Base-by-base conservation (phyloP, 2,888 invertebrate species). In the Patella depressa region DNA sequence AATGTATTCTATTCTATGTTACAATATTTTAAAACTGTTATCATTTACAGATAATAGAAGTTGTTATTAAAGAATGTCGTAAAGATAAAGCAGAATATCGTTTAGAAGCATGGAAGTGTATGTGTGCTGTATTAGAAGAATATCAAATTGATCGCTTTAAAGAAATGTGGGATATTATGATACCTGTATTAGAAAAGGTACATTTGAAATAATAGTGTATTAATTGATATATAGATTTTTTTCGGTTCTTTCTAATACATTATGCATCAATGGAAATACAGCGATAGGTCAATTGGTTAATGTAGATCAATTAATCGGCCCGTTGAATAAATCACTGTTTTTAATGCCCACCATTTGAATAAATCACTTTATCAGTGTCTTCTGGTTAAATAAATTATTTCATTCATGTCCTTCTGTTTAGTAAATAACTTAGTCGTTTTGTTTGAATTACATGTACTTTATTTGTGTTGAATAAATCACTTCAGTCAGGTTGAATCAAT, bases 11-110 rank as follows among this genome's bases (percentile, higher is more conserved):
- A 9, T 77, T 15, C 19, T 24, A 45, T 45, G 9, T 45, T 45
- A 45, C 45, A 45, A 7, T 45, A 45, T 45, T 73, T 59, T 14
- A 17, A 15, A 34, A 24, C 14, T 19, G 9, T 57, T 24, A 9
- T 76, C n/a, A 2, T 7, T 81, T 78, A 12, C 80, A 89, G 89
- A 81, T 92, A 24, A 54, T 96, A n/a, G 94, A 95, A 81, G 94
- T 94, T 2, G 92, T 96, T 17, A 92, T 97, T 86, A 94, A 94
- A 85, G 97, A 97, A 92, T 95, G 96, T 81, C 94, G 94, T 80
- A 97, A 97, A 88, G 95, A 96, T 78, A 95, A 96, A 86, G 93
- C 95, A 74, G 93, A 93, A 65, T 97, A 97, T 93, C 95, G 96
- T 87, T 93, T 94, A 5, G 93, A 94, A 89, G 96, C 96, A 0